Evolutionary conservation across 2,888 invertebrate species (phyloP).

Genomic region (Scaptomyza reducta): DNA sequence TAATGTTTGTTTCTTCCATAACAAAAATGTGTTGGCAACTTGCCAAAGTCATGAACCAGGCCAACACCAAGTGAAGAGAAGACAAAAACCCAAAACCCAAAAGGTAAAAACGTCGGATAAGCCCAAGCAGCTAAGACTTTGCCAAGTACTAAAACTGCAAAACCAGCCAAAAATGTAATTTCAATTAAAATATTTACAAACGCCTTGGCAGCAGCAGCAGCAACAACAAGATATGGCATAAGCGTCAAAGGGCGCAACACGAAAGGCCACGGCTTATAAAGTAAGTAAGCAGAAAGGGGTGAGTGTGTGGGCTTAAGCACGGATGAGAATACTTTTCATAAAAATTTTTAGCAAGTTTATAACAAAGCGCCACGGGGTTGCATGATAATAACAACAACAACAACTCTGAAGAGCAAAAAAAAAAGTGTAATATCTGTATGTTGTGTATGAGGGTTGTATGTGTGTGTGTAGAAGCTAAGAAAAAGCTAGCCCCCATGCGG

Average conservation of each 20-base stretch:
- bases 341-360: conserved; percentile 63
- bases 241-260: conserved; percentile 59
- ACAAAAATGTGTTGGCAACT: conserved; percentile 31
- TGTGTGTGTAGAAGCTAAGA: conserved; percentile 8
- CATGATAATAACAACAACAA: conserved; percentile 61
- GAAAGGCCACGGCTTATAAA: conserved; percentile 19
- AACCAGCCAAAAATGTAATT: conserved; percentile 65
- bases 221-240: conserved; percentile 48
- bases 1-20: conserved; percentile 20
- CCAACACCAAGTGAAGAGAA: neutral
- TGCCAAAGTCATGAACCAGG: conserved; percentile 29
- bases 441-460: conserved; percentile 8
- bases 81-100: neutral
- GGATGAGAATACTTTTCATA: conserved; percentile 56
- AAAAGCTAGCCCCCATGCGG: conserved; percentile 59
- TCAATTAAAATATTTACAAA: conserved; percentile 76
- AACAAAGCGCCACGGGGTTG: conserved; percentile 64
- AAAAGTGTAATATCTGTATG: conserved; percentile 15
- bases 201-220: conserved; percentile 40
- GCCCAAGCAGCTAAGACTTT: conserved; percentile 24
- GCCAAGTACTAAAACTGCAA: conserved; percentile 26
- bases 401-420: neutral
- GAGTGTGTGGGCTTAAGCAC: conserved; percentile 18
- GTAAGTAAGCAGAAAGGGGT: neutral
- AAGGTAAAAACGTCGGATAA: conserved; percentile 22